Conservation (phyloP, 2,888 invertebrate genomes). For the Scrobipalpa costella region DNA sequence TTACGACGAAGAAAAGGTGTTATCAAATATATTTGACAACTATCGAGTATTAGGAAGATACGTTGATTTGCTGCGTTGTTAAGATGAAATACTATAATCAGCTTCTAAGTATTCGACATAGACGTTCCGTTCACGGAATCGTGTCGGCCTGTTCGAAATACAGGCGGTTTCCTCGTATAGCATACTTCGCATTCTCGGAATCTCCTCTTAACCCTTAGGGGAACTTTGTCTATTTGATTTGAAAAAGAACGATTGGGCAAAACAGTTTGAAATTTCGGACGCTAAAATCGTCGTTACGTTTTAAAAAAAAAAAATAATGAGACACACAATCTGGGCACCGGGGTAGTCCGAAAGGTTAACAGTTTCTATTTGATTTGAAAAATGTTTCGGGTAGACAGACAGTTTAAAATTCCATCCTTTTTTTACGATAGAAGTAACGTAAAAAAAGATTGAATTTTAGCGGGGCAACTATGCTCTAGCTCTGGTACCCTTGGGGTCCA, state of each 20-base stretch:
- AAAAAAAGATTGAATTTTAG: too few species aligned
- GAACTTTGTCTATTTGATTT: neutral
- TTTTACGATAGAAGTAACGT: too few species aligned
- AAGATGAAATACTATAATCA: slow-evolving; percentile 10
- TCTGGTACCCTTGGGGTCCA: too few species aligned
- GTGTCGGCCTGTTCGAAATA: slow-evolving; percentile 18
- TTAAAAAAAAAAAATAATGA: neutral
- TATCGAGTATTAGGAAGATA: neutral
- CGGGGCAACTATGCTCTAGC: too few species aligned
- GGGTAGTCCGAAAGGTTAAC: too few species aligned
- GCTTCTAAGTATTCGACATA: slow-evolving; percentile 9
- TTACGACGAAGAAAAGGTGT: too few species aligned
- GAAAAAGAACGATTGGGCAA: neutral
- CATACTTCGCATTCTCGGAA: neutral
- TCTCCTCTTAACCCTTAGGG: neutral
- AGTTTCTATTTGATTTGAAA: too few species aligned
- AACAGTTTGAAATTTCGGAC: neutral
- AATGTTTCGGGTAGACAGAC: too few species aligned
- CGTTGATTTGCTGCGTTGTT: neutral
- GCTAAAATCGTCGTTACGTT: neutral
- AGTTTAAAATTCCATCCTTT: too few species aligned
- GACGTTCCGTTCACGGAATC: slow-evolving; percentile 11
- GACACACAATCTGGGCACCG: too few species aligned
- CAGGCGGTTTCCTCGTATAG: slow-evolving; percentile 26
- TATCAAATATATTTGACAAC: neutral